phyloP scores from a whole-genome alignment of 1,140 invertebrate species.

The Diplogasteroides magnus region DNA sequence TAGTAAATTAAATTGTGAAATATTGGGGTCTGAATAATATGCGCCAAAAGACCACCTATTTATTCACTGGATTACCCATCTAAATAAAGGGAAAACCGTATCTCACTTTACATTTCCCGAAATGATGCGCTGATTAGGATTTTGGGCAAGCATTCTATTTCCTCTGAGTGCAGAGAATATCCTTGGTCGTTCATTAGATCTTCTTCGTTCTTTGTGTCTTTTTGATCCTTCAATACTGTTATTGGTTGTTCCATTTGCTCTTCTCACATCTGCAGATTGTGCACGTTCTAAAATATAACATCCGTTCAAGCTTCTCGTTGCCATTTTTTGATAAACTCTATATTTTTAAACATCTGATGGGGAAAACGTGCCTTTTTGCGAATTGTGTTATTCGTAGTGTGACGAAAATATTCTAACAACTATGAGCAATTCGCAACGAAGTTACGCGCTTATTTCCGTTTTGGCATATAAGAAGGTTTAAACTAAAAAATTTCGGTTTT shows the following conservation, averaged over 20 bases:
- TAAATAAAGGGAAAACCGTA: too few relatives aligned
- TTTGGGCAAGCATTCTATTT: neutral
- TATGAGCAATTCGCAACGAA: neutral
- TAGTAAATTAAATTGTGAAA: too few relatives aligned
- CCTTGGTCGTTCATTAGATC: neutral
- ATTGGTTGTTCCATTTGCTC: slow-evolving; percentile 11
- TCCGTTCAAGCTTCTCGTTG: neutral
- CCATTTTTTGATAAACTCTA: neutral
- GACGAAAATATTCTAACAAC: neutral
- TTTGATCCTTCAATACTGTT: neutral
- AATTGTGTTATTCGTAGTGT: neutral
- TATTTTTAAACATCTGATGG: neutral
- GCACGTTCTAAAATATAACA: slow-evolving; percentile 25
- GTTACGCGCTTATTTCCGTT: neutral
- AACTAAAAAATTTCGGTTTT: too few relatives aligned
- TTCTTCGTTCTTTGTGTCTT: neutral
- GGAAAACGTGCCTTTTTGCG: too few relatives aligned
- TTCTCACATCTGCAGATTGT: slow-evolving; percentile 27
- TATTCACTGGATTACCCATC: neutral
- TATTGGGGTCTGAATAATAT: neutral
- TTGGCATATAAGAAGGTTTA: too few relatives aligned
- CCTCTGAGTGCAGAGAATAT: neutral
- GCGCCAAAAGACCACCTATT: neutral
- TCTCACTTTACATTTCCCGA: neutral
- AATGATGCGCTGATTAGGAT: neutral